Evolutionary conservation across 2,797 vertebrate genomes (phyloP), one percentile per base, ranked within the genome.

Genomic region (Mormyrops boulengeri): DNA sequence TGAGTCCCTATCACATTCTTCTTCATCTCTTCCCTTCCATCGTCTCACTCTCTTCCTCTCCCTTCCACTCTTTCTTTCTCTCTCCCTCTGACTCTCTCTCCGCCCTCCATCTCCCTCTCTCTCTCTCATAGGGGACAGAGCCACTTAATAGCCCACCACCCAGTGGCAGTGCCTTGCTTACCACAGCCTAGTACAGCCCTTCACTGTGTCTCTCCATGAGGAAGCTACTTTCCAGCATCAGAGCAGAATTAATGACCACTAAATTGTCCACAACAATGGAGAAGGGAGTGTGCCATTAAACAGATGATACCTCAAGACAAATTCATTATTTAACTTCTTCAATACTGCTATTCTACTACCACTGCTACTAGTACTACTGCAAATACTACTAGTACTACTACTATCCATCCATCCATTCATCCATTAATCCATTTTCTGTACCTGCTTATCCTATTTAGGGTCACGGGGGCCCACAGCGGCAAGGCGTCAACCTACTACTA

Each of bases 11-110:
- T 69, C 26, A 14, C 62, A 12, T 34, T 14, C 26, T 34, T 69
- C 62, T 69, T 34, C 26, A 69, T 55, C 2, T 90, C 87, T 8
- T 52, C 89, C 85, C 89, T 44, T 52, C 49, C 62, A 69, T 30
- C 77, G 1, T 53, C 14, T 49, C 73, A 62, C 34, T 55, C 57
- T 60, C 88, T 57, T 38, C 17, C 17, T 44, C 26, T 66, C 86
- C 50, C 34, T 2, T 50, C 49, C 2, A 44, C 1, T 89, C 85
- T 12, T 52, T 89, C 87, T 89, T 38, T 34, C 60, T 69, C 0
- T 22, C 2, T 57, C 44, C 38, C 57, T 47, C 77, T 60, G 26
- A 30, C 89, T 57, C 73, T n/a, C 12, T 30, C 22, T 62, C 84
- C 38, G n/a, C 0, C 53, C 50, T 88, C 90, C 88, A 47, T 34